Base-by-base conservation (phyloP, 2,888 invertebrate species). In the Drosophila aldrichi region DNA sequence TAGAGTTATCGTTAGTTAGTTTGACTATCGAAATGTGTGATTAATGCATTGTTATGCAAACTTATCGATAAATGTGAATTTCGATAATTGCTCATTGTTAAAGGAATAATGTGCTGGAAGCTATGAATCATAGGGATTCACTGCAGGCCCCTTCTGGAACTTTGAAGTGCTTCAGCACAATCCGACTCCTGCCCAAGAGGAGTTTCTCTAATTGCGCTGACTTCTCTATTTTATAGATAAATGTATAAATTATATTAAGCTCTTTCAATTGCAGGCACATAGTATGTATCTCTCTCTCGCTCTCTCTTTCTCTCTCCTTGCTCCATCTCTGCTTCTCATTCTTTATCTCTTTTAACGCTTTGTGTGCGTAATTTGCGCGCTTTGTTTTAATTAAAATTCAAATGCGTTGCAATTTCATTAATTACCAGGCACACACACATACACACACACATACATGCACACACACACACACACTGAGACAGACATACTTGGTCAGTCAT, bases 321-420 rank as follows among this genome's bases (percentile, higher is more conserved):
- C 12, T 25, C 25, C 6, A 22, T 25, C 25, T 54, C n/a, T 7
- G 12, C 10, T 22, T 25, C 25, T 44, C 16, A 5, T 6, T 3
- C 16, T 36, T 3, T 29, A 2, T 36, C 22, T 9, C 9, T 12
- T 40, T 16, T 8, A 25, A 18, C 44, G 44, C 63, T 61, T 56
- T 64, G 66, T 68, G 71, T 71, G 70, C 70, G 82, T 81, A 87
- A 84, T 84, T 89, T 87, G 89, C 69, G 75, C 89, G 89, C 89
- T 87, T 87, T 87, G 87, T 88, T 90, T 91, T 91, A 91, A 91
- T 91, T 91, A 91, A 91, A 91, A 91, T 91, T 89, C 90, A 89
- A 91, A 91, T 91, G 85, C 85, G 89, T 81, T 88, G 88, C 89
- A 91, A 83, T 91, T 91, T 90, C 90, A 91, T 91, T 91, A 91